Base-by-base conservation (phyloP, 2,888 invertebrate genomes). In the Epirrita christyi region DNA sequence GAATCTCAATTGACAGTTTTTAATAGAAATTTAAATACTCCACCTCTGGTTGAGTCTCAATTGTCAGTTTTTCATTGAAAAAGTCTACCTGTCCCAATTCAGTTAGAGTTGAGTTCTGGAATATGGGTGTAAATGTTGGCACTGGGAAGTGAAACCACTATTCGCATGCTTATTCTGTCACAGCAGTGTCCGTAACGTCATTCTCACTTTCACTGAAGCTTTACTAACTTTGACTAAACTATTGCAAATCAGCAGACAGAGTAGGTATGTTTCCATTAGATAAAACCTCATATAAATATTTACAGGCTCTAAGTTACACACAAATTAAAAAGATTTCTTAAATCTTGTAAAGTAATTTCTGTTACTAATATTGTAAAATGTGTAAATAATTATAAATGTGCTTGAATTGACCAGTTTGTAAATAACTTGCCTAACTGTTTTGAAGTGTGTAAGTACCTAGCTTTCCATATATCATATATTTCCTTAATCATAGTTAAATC, bases 171-270 rank as follows among this genome's bases (percentile, higher is more conserved):
- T 64, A 66, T 67, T 64, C 57, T 67, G 68, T 67, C 62, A 67
- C 64, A 65, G n/a, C 55, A 65, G 60, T 59, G 46, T 57, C 56
- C 53, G 46, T 55, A 53, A 51, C 52, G 34, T 59, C 58, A 60
- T 67, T 52, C 21, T 61, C 71, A 68, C 59, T 55, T 36, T 61
- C 68, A 72, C 69, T 43, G 27, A 62, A 64, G 75, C 75, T 73
- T 67, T 66, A 75, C 75, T 75, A 75, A 75, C 71, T 67, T 64
- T 55, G 47, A 54, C 49, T 54, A 53, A 50, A 50, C 36, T 41
- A 40, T 48, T n/a, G 27, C 43, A 36, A 44, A 47, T 46, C 34
- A 45, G 53, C 44, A 38, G 65, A 63, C 63, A 63, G 64, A 67
- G 66, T 67, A 61, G 61, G 66, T 67, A 58, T 63, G 66, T 44